Evolutionary conservation across 2,113 vertebrate genomes (phyloP).

Genomic region (Felis chaus): DNA sequence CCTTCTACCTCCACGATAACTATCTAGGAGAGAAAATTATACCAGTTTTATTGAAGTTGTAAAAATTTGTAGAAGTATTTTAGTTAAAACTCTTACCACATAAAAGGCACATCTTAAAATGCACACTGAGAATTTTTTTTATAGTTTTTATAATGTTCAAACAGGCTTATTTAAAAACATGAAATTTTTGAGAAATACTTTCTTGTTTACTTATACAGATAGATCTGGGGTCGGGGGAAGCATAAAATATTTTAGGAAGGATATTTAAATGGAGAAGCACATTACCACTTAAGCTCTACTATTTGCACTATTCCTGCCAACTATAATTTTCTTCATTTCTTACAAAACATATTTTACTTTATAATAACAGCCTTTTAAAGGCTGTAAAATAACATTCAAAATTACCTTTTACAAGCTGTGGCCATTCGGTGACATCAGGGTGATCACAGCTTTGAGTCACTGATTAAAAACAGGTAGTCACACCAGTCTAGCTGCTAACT

Average conservation of each 20-base stretch:
- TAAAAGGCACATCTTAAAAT: conserved; percentile 23
- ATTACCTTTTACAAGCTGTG: conserved; percentile 92
- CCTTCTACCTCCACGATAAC: conserved; percentile 69
- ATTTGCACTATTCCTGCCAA: conserved; percentile 60
- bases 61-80: conserved; percentile 21
- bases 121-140: not conserved
- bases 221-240: not conserved
- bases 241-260: not conserved
- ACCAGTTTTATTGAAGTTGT: conserved; percentile 47
- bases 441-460: conserved; percentile 88
- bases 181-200: not conserved
- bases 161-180: not conserved
- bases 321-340: conserved; percentile 15
- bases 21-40: conserved; percentile 65
- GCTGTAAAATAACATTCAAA: conserved; percentile 46
- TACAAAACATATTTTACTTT: conserved; percentile 16
- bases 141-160: not conserved
- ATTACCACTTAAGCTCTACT: conserved; percentile 38
- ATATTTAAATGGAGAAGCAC: not conserved
- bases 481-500: conserved; percentile 83
- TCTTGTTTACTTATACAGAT: not conserved
- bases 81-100: not conserved
- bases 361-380: conserved; percentile 63
- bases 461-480: conserved; percentile 85
- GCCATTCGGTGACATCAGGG: conserved; percentile 91